Evolutionary conservation across 2,113 vertebrate genomes (phyloP), one percentile per base, ranked within the genome.

Genomic region (Cyprinodon tularosa): DNA sequence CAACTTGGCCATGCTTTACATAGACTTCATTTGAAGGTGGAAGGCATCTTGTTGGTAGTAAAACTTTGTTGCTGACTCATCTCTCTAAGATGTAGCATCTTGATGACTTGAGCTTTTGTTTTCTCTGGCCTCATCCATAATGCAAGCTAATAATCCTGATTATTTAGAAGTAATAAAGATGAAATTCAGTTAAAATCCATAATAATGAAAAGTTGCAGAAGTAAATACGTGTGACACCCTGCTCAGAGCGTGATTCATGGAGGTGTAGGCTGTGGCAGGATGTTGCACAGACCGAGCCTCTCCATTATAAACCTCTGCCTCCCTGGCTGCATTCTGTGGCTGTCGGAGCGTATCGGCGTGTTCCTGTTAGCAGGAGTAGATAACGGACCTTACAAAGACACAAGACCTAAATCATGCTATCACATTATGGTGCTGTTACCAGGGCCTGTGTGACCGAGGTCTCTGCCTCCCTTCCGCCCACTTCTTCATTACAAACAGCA

Each of bases 361-460:
- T 79, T 65, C 82, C 74, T 70, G 89, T 90, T 85, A 89, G 84
- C 50, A 50, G 62, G 50, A 39, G 65, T 12, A 92, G 93, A 94
- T 93, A 93, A 91, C 86, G 42, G 76, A 71, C 76, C 86, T 62
- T 4, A 44, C 64, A 3, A 39, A 14, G 88, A 89, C 91, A 89
- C 84, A 15, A 72, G 74, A 83, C 86, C 63, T 94, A 90, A 93
- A 93, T 94, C 91, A 93, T 81, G 50, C 74, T 93, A 92, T 91
- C 91, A 91, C 86, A 78, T 90, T 82, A 84, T 72, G 78, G 78
- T 84, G 8, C 70, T 42, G 84, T 86, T 86, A 90, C 86, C 90
- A 63, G 84, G 83, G 82, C 74, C 81, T 50, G 75, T 45, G 3
- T 81, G 87, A 87, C 88, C 88, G 0, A 57, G 83, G 73, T 64